Percentiles rank a stretch among this genome's conserved stretches.
Evolutionary conservation across 2,797 vertebrate species (phyloP).

Genomic region (Notolabrus celidotus): DNA sequence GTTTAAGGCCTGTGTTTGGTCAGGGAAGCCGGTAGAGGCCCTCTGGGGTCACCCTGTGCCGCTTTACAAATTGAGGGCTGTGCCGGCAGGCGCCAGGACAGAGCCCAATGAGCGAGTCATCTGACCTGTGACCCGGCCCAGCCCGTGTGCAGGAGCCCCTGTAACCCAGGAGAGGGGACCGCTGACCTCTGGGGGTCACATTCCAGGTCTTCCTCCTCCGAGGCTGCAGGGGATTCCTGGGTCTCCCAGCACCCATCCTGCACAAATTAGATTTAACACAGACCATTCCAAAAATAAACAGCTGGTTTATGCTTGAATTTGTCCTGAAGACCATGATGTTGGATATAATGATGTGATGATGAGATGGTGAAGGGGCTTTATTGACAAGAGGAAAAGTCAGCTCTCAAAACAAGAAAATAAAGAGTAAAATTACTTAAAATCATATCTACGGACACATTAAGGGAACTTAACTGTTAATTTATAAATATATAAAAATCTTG

Average conservation of each 20-base stretch:
- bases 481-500: no score
- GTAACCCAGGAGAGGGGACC: conserved; percentile 82
- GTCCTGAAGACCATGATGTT: conserved; percentile 51
- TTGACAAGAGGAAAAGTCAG: not conserved
- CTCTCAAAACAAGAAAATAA: not conserved
- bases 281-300: conserved; percentile 85
- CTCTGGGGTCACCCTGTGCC: conserved; percentile 84
- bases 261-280: conserved; percentile 86
- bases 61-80: conserved; percentile 89
- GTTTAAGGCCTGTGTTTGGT: conserved; percentile 86
- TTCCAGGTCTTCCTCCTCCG: conserved; percentile 82
- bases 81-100: conserved; percentile 90
- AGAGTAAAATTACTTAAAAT: no score
- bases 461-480: no score
- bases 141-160: conserved; percentile 80
- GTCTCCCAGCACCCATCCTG: conserved; percentile 80
- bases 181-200: conserved; percentile 84
- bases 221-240: conserved; percentile 83
- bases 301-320: conserved; percentile 68
- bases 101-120: conserved; percentile 82
- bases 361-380: conserved; percentile 19
- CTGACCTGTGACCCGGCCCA: conserved; percentile 88
- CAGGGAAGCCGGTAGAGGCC: conserved; percentile 83
- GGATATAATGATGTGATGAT: conserved; percentile 52
- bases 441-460: no score